Evolutionary conservation across 2,888 invertebrate species (phyloP).

Genomic region (Acanthopleura granulata): DNA sequence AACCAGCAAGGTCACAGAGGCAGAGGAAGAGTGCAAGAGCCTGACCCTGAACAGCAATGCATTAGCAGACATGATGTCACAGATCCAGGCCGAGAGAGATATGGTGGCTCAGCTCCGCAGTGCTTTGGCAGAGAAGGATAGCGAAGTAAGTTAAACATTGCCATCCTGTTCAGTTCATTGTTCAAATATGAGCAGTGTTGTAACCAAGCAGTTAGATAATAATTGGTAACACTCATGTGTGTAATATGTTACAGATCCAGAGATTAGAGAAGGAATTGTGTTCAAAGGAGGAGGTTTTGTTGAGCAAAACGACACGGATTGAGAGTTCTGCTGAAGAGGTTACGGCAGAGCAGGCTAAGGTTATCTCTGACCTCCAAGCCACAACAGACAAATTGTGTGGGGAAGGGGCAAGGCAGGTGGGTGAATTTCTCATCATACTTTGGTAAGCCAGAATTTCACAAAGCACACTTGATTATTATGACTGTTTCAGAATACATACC

Average conservation of each 20-base stretch:
- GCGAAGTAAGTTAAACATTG: neutral
- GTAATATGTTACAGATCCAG: neutral
- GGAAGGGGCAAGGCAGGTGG: neutral
- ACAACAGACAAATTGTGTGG: constrained; percentile 8
- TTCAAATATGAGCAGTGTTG: no score
- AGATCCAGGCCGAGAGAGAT: neutral
- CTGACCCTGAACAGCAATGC: neutral
- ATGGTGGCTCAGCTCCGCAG: neutral
- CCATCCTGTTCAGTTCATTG: no score
- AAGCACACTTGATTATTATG: no score
- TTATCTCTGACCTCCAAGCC: neutral
- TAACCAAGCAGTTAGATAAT: no score
- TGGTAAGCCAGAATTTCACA: no score
- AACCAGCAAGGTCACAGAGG: neutral
- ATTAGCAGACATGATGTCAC: neutral
- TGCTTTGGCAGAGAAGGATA: neutral
- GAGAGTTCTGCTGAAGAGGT: constrained; percentile 10
- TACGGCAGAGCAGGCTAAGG: constrained; percentile 3
- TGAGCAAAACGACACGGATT: neutral
- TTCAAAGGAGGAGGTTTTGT: neutral
- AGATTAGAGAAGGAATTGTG: neutral
- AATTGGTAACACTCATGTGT: neutral
- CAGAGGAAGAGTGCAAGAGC: neutral
- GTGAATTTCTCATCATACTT: no score
- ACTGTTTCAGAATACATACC: no score